These are phyloP conservation scores for Lordiphosa collinella DNA, from an alignment of 1,140 invertebrate genomes.

Conservation along the genomic window DNA sequence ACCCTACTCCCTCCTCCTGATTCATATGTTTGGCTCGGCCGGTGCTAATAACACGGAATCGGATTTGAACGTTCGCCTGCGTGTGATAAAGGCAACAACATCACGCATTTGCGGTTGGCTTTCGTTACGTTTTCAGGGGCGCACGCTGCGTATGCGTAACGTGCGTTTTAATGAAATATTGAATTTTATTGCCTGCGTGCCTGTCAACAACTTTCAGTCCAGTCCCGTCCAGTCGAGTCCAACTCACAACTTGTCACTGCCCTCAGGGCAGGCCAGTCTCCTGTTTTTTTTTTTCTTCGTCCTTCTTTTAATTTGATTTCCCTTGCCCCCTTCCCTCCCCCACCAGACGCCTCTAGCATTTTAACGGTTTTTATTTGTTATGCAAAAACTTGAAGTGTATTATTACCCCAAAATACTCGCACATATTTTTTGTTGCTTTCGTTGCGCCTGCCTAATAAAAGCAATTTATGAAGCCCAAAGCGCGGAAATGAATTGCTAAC, in stretches of 20 bases:
- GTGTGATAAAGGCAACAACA: slow-evolving; percentile 72
- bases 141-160: slow-evolving; percentile 73
- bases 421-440: slow-evolving; percentile 20
- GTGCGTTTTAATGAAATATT: slow-evolving; percentile 79
- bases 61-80: slow-evolving; percentile 68
- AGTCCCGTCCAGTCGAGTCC: slow-evolving; percentile 22
- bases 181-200: slow-evolving; percentile 79
- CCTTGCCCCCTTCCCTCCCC: not conserved
- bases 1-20: slow-evolving; percentile 36
- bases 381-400: slow-evolving; percentile 74
- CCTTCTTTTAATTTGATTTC: slow-evolving; percentile 50
- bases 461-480: slow-evolving; percentile 75
- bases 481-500: slow-evolving; percentile 77
- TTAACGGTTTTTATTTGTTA: slow-evolving; percentile 75
- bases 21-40: slow-evolving; percentile 18
- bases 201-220: slow-evolving; percentile 55
- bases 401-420: slow-evolving; percentile 48
- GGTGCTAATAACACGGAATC: slow-evolving; percentile 73
- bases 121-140: slow-evolving; percentile 29
- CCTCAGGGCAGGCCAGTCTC: slow-evolving; percentile 38
- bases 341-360: slow-evolving; percentile 19
- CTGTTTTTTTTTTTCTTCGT: not conserved
- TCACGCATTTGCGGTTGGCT: slow-evolving; percentile 60
- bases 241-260: slow-evolving; percentile 70
- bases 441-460: slow-evolving; percentile 66